Evolutionary conservation across 1,140 invertebrate species (phyloP), one percentile per base, ranked within the genome.

Genomic region (Aleiodes sp.): DNA sequence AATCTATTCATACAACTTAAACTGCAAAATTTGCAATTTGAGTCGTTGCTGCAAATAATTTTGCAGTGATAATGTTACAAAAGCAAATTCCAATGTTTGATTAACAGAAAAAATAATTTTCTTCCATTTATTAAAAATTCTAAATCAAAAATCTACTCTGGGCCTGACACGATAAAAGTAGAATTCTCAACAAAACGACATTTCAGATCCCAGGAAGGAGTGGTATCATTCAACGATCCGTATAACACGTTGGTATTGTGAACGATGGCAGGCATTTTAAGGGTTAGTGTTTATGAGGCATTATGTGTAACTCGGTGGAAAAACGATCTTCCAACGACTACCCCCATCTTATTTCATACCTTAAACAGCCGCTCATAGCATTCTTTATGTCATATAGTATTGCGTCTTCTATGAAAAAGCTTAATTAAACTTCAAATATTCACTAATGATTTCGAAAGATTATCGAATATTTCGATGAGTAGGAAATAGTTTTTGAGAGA

Each of bases 221-320:
- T 70, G 74, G 74, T 74, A 76, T 75, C 75, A 75, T 73, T 76
- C 41, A 64, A 80, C 76, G 21, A 52, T 52, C 46, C 46, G 46
- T 52, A 52, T 52, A 52, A 52, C 46, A 24, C 26, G 60, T 24
- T 37, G 59, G 14, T n/a, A 19, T 76, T 70, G 78, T 78, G 81
- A 79, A 74, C 76, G 78, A 80, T 79, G 76, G 76, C 76, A 80
- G 79, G 79, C 80, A 80, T 84, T 84, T 84, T 82, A 78, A 79
- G 81, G 82, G 59, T 24, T 59, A 26, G 82, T 84, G 82, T 86
- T 85, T 86, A 85, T 84, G 83, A 86, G 83, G 81, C 84, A 85
- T 86, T 85, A 86, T 84, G 83, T 85, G 84, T 84, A 84, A 85
- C 83, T 80, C 78, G 76, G 75, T 78, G 83, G 82, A 85, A 86